These are phyloP conservation scores for Octodonta nipae DNA, from an alignment of 2,888 invertebrate genomes.

Conservation along the genomic window DNA sequence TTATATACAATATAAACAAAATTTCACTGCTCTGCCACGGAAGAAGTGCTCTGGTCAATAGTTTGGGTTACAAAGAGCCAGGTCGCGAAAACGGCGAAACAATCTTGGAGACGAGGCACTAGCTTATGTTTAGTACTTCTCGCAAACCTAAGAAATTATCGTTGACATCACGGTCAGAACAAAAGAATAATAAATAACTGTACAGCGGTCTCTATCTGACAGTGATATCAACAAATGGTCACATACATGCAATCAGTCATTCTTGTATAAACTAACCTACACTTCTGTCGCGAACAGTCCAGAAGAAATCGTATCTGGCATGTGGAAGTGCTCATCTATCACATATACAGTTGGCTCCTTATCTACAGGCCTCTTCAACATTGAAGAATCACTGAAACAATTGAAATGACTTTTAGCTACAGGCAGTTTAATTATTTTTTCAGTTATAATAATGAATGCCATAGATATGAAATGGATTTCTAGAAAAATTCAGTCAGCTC, in stretches of 20 bases:
- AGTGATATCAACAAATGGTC: constrained; percentile 9
- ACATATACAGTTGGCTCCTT: constrained; percentile 52
- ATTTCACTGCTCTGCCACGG: constrained; percentile 16
- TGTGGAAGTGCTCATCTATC: constrained; percentile 60
- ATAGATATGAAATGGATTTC: too few relatives aligned
- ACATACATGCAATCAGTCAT: constrained; percentile 15
- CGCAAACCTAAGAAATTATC: constrained; percentile 25
- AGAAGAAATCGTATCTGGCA: constrained; percentile 42
- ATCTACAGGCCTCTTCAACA: constrained; percentile 55
- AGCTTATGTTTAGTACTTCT: constrained; percentile 19
- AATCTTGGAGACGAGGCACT: constrained; percentile 22
- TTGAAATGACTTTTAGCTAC: neutral
- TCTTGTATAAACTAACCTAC: constrained; percentile 35
- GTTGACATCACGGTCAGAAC: constrained; percentile 19
- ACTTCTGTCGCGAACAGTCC: constrained; percentile 64
- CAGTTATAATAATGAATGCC: too few relatives aligned
- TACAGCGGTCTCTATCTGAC: constrained; percentile 23
- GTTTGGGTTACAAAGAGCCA: constrained; percentile 22
- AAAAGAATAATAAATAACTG: constrained; percentile 29
- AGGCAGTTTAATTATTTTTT: neutral
- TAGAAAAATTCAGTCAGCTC: too few relatives aligned
- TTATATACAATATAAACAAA: constrained; percentile 29
- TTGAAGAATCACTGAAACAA: constrained; percentile 50
- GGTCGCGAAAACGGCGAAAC: constrained; percentile 19
- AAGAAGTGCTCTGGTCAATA: constrained; percentile 12